Base-by-base conservation (phyloP, 2,113 vertebrate genomes). In the Callochromis pleurospilus region DNA sequence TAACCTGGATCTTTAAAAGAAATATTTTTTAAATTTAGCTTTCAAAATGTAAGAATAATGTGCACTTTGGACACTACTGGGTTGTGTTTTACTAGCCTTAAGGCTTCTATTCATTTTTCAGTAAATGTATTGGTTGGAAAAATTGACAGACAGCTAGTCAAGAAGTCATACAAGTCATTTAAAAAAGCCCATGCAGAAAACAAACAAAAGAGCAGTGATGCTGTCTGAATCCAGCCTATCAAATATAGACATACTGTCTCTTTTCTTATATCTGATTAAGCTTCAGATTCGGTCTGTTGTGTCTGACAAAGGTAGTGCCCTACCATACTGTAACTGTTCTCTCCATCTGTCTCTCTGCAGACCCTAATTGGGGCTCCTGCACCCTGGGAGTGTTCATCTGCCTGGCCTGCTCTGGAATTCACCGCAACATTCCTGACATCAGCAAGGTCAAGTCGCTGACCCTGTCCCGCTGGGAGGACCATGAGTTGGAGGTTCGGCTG, bases 301-400 rank as follows among this genome's bases (percentile, higher is more conserved):
- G 45, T 51, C 21, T 19, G 24, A 77, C 6, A 77, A 77, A 77
- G 24, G 14, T 49, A 19, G 40, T 11, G 15, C 42, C 42, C 14
- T 31, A 10, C 5, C 10, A 24, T 2, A 5, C 3, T 80, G 2
- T 12, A 12, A 47, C 6, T 40, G 2, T 19, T 24, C 29, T 49
- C 31, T 60, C 1, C 26, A 1, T 19, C n/a, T 5, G 29, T 17
- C 15, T 14, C 13, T 17, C 21, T 83, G 7, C 83, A 97, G 96
- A 95, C 68, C 96, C 96, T 2, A 81, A 47, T 6, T 97, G 96
- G 95, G 96, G 95, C 80, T 97, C 96, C 12, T 95, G 95, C 82
- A 93, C 96, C 2, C 68, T 97, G 84, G 96, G 96, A 9, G 93
- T 97, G 4, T 97, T 97, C 89, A 93, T 97, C 88, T 97, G 96